A percentile compares a stretch with the other conserved stretches of the same genome.
Evolutionary conservation across 2,113 vertebrate genomes (phyloP).

Genomic region (Tiliqua scincoides): DNA sequence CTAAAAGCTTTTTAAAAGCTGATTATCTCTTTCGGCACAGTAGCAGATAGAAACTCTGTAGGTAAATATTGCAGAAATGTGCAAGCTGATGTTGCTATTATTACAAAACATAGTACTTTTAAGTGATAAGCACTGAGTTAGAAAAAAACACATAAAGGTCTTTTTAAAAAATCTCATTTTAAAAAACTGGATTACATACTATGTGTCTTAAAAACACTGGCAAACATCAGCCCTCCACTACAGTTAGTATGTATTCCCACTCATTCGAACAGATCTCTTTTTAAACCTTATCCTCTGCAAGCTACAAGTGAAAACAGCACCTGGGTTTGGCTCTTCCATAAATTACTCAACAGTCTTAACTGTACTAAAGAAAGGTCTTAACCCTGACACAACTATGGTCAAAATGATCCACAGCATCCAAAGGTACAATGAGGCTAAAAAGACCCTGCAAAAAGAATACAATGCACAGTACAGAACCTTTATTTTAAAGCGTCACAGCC

Average conservation of each 20-base stretch:
- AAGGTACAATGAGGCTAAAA: neutral
- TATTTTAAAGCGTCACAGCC: neutral
- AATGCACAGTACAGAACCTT: too few species aligned
- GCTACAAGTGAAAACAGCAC: slow-evolving; percentile 1
- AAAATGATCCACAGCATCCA: neutral
- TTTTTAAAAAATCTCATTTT: neutral
- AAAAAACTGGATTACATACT: neutral
- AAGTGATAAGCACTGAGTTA: neutral
- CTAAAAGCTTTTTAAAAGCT: neutral
- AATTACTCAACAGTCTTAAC: neutral
- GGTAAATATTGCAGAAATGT: neutral
- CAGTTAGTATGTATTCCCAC: neutral
- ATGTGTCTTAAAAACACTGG: neutral
- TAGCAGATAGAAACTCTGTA: neutral
- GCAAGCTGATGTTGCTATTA: neutral
- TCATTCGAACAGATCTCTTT: neutral
- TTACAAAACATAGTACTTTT: neutral
- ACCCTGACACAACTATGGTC: neutral
- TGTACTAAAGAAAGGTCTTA: neutral
- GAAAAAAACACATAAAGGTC: neutral
- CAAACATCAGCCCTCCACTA: neutral
- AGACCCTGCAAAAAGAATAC: neutral
- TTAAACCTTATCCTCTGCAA: neutral
- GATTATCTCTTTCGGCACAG: neutral
- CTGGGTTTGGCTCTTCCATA: neutral